These are phyloP conservation scores for Zaprionus ghesquierei DNA, from an alignment of 1,140 invertebrate species.

Conservation along the genomic window DNA sequence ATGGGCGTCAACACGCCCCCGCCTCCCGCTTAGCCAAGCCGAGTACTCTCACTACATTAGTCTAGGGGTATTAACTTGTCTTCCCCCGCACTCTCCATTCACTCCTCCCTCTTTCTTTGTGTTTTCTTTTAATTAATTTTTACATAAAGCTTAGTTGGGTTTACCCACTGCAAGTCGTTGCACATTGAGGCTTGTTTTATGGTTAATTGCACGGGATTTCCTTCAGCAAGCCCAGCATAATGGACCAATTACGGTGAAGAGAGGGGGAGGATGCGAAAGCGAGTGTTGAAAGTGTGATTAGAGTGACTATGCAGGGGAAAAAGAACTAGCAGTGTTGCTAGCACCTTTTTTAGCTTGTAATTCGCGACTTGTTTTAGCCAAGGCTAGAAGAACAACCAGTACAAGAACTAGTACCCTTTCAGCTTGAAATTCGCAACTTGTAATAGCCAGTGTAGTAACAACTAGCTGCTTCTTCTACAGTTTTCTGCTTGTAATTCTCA, in stretches of 20 bases:
- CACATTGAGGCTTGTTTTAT: conserved; percentile 42
- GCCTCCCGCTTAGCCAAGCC: conserved; percentile 4
- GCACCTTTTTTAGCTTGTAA: not conserved
- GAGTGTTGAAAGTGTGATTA: conserved; percentile 1
- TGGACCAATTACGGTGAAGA: conserved; percentile 49
- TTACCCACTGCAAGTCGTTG: conserved; percentile 24
- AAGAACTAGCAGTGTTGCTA: not conserved
- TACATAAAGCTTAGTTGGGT: conserved; percentile 48
- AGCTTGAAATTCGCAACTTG: conserved; percentile 6
- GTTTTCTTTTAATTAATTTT: conserved; percentile 61
- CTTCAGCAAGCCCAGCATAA: conserved; percentile 40
- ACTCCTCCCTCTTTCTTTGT: conserved; percentile 21
- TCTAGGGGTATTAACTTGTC: conserved; percentile 29
- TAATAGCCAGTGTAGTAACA: not conserved
- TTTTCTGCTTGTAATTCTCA: conserved; percentile 2
- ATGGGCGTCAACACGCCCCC: conserved; percentile 66
- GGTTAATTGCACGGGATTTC: conserved; percentile 67
- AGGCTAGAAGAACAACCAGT: too few species aligned
- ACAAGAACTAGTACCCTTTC: not conserved
- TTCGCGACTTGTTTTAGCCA: not conserved
- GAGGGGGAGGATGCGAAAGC: not conserved
- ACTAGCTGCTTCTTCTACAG: not conserved
- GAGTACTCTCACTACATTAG: conserved; percentile 30
- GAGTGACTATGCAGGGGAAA: not conserved
- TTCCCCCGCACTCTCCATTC: not conserved